phyloP scores from a whole-genome alignment of 2,113 vertebrate genomes.

The Melospiza melodia region DNA sequence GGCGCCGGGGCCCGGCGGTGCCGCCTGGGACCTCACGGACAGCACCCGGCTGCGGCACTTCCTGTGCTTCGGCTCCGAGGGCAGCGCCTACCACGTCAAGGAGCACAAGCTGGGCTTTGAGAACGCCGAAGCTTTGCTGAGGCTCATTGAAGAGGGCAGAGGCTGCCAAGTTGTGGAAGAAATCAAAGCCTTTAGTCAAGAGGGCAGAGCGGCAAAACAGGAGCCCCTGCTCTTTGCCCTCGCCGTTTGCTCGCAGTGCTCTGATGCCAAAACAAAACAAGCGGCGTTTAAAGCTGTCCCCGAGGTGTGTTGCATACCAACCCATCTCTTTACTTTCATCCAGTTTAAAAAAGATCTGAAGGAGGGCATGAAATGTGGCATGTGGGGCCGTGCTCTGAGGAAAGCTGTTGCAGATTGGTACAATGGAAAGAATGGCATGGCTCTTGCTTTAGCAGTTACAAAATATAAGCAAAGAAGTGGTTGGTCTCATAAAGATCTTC shows the following conservation, averaged over 20 bases:
- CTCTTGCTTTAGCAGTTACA: constrained; percentile 87
- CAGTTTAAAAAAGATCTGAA: constrained; percentile 93
- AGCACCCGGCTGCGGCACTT: constrained; percentile 83
- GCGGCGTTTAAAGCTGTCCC: constrained; percentile 86
- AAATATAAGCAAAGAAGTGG: constrained; percentile 91
- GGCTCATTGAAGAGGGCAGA: constrained; percentile 86
- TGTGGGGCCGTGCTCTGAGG: constrained; percentile 93
- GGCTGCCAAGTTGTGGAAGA: constrained; percentile 88
- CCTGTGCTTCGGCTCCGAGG: constrained; percentile 90
- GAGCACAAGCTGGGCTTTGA: constrained; percentile 77
- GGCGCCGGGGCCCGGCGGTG: constrained; percentile 55
- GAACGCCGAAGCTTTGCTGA: constrained; percentile 77
- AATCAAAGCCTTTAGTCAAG: constrained; percentile 81
- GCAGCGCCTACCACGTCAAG: constrained; percentile 78
- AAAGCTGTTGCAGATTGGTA: constrained; percentile 95
- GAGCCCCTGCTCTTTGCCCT: constrained; percentile 86
- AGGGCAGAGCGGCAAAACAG: constrained; percentile 77
- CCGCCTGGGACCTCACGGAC: constrained; percentile 77
- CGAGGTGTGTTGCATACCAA: constrained; percentile 85
- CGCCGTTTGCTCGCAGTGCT: constrained; percentile 90
- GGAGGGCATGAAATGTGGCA: constrained; percentile 90
- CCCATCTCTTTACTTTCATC: constrained; percentile 90
- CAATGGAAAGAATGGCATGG: constrained; percentile 86
- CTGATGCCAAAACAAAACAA: constrained; percentile 86
- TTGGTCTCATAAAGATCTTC: constrained; percentile 94